Percentiles rank a stretch among this genome's conserved stretches.
phyloP scores from a whole-genome alignment of 2,888 invertebrate species.

The Herminia tarsipennalis region DNA sequence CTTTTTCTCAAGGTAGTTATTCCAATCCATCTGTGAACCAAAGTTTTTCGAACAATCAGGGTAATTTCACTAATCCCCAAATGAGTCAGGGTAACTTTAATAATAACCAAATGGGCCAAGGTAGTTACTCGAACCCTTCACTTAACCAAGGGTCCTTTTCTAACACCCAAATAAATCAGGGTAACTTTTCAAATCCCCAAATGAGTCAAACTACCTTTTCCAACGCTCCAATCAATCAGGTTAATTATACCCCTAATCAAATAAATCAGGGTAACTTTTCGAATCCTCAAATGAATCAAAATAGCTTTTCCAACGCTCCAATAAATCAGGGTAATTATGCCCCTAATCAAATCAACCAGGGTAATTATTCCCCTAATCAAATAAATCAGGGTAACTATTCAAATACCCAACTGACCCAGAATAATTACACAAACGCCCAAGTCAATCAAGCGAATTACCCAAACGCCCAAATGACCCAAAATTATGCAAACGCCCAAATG shows the following conservation, averaged over 20 bases:
- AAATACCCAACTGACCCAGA: conserved; percentile 1
- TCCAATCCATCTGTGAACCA: conserved; percentile 17
- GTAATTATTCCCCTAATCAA: conserved; percentile 6
- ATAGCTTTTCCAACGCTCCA: neutral
- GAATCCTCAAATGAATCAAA: conserved; percentile 4
- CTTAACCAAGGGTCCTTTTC: conserved; percentile 13
- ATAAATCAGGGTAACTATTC: conserved; percentile 11
- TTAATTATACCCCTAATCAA: conserved; percentile 11
- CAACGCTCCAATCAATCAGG: conserved; percentile 7
- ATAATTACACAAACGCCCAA: conserved; percentile 4
- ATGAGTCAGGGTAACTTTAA: neutral
- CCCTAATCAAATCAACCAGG: conserved; percentile 9
- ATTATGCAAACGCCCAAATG: conserved; percentile 21
- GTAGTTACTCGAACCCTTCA: neutral
- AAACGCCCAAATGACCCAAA: conserved; percentile 21
- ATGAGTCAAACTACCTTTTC: conserved; percentile 15
- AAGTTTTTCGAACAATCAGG: conserved; percentile 12
- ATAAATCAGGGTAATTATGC: conserved; percentile 24
- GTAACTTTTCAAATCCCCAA: conserved; percentile 1
- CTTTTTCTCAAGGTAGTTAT: conserved; percentile 11
- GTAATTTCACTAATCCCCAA: neutral
- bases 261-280: conserved; percentile 11
- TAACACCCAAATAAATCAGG: conserved; percentile 10
- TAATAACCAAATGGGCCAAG: neutral
- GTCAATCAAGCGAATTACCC: conserved; percentile 9